Percentiles rank a stretch among this genome's conserved stretches.
phyloP scores from a whole-genome alignment of 1,140 invertebrate species.

The Diprion similis region DNA sequence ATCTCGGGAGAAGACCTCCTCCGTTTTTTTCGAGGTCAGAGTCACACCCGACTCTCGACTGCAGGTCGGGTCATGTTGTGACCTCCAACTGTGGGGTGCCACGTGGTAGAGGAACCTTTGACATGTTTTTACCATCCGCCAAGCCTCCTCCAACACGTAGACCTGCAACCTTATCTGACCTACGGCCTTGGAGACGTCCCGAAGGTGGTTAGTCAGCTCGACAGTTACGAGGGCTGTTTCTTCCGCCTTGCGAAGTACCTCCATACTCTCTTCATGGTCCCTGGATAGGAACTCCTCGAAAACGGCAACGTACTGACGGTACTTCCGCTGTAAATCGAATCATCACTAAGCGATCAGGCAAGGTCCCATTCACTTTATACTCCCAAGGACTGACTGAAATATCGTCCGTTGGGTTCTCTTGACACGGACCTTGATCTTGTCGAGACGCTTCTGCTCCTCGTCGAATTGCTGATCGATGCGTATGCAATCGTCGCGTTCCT shows the following conservation, averaged over 20 bases:
- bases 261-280: constrained; percentile 68
- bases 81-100: constrained; percentile 66
- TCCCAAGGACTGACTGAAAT: too few species aligned
- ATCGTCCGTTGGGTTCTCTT: background rate
- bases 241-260: constrained; percentile 63
- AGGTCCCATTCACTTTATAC: background rate
- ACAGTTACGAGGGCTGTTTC: constrained; percentile 57
- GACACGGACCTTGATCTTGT: constrained; percentile 60
- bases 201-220: constrained; percentile 57
- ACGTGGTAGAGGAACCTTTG: constrained; percentile 70
- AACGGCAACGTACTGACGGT: constrained; percentile 62
- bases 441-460: constrained; percentile 63
- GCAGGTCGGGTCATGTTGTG: constrained; percentile 52
- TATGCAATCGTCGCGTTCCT: constrained; percentile 66
- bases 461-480: constrained; percentile 67
- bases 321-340: constrained; percentile 29
- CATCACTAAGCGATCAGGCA: background rate
- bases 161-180: constrained; percentile 65
- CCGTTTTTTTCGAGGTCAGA: constrained; percentile 8
- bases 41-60: constrained; percentile 20
- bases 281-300: constrained; percentile 71
- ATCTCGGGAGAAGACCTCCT: constrained; percentile 42
- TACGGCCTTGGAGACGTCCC: constrained; percentile 45
- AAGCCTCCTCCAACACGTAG: constrained; percentile 68
- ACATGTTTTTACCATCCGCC: constrained; percentile 68